These are phyloP conservation scores for Dryoscopus gambensis DNA, from an alignment of 2,113 vertebrate species.

Conservation along the genomic window DNA sequence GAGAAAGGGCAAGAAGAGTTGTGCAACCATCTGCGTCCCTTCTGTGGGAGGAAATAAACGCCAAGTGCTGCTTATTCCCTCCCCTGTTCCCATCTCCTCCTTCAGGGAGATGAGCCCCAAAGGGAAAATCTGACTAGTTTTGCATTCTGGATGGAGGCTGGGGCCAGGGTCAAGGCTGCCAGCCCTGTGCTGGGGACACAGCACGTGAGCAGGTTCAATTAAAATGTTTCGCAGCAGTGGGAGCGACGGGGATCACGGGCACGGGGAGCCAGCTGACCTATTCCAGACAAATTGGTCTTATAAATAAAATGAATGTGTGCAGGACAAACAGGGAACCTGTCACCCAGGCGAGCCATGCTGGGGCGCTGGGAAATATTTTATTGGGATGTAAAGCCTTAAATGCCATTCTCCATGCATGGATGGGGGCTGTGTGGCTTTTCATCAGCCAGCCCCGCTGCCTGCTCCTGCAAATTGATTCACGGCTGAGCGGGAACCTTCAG, in stretches of 20 bases:
- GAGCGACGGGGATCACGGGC: neutral
- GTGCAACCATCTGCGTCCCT: neutral
- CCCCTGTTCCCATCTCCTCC: neutral
- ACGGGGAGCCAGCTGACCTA: neutral
- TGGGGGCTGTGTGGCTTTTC: neutral
- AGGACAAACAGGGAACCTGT: neutral
- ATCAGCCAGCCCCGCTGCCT: neutral
- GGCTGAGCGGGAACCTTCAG: neutral
- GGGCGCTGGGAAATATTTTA: neutral
- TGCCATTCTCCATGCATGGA: conserved; percentile 1
- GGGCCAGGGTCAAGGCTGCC: neutral
- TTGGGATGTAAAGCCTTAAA: conserved; percentile 20
- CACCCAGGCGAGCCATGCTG: neutral
- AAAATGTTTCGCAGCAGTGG: neutral
- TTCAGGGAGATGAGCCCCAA: neutral
- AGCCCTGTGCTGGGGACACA: neutral
- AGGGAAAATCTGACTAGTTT: neutral
- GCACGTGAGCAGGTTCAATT: neutral
- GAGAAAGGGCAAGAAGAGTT: neutral
- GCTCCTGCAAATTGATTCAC: neutral
- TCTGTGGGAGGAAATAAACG: neutral
- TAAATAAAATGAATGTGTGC: conserved; percentile 11
- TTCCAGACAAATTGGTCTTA: neutral
- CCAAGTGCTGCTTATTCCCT: neutral
- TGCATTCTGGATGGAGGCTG: neutral